Conservation (phyloP, 2,888 invertebrate genomes). For the Coleophora flavipennella region DNA sequence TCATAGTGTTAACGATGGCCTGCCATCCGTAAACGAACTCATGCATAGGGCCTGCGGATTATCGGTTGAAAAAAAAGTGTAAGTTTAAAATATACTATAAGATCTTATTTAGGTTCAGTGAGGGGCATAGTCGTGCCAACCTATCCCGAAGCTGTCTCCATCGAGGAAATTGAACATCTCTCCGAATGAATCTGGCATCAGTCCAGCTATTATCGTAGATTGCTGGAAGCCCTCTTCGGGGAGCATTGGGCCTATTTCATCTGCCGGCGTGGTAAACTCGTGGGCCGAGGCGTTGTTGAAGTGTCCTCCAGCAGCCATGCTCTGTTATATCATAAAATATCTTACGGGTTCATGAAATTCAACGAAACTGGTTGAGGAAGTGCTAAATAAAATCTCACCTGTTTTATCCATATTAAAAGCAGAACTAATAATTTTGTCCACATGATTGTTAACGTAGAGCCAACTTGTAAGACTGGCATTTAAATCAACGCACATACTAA, state of each 20-base stretch:
- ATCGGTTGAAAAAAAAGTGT: too few relatives aligned
- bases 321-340: background rate
- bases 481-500: too few relatives aligned
- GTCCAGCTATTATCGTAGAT: conserved; percentile 51
- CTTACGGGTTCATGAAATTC: too few relatives aligned
- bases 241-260: conserved; percentile 48
- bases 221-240: conserved; percentile 46
- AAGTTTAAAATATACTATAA: too few relatives aligned
- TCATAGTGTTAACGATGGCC: conserved; percentile 66
- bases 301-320: conserved; percentile 21
- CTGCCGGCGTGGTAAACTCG: conserved; percentile 43
- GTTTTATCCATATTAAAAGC: too few relatives aligned
- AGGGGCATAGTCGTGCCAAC: conserved; percentile 18
- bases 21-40: conserved; percentile 68
- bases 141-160: conserved; percentile 65
- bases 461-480: too few relatives aligned
- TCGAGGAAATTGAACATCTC: conserved; percentile 66
- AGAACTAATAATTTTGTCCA: too few relatives aligned
- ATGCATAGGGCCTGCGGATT: conserved; percentile 61
- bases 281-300: conserved; percentile 38
- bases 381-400: too few relatives aligned
- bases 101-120: too few relatives aligned
- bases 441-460: too few relatives aligned
- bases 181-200: conserved; percentile 60
- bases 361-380: too few relatives aligned